Base-by-base conservation (phyloP, 1,140 invertebrate species). In the Bathynomus jamesi region DNA sequence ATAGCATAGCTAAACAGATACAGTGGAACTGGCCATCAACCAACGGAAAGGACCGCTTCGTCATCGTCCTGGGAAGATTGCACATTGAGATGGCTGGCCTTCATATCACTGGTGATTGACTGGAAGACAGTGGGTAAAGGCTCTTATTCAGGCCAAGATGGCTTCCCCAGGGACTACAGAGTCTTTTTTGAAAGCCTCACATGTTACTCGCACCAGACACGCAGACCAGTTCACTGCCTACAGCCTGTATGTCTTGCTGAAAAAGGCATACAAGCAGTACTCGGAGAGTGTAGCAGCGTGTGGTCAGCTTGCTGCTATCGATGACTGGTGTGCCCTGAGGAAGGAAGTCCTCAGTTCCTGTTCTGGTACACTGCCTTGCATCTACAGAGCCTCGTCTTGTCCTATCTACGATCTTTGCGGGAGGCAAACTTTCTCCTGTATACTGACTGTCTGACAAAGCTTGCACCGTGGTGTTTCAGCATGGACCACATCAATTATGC, bases 221-320 rank as follows among this genome's bases (percentile, higher is more conserved):
- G 74, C 69, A 2, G 64, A 78, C 69, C 71, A 78, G 62, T 61
- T 78, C 11, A 78, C 74, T 27, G 77, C 77, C 30, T 21, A 21
- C n/a, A 40, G 60, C 30, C 66, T 78, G 25, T 63, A 74, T 66
- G 24, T 64, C n/a, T 61, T 74, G 21, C 40, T 71, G 61, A 24
- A 74, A 29, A 30, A 65, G 61, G 73, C 76, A 25, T 76, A 73
- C 68, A 69, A 66, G 69, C 31, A 30, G n/a, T 61, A 64, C 31
- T 30, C 5, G 28, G 27, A n/a, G 10, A 24, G 27, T 10, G 62
- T 64, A 24, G 24, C 10, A 24, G 11, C 27, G 62, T 64, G 10
- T 21, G 62, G 21, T 53, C 11, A 64, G 62, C 10, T 10, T 64
- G 62, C 10, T 27, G 62, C 24, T 5, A 11, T 65, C 13, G 25